phyloP scores from a whole-genome alignment of 92 coral and sea anemone species.

The Meandrina meandrites region DNA sequence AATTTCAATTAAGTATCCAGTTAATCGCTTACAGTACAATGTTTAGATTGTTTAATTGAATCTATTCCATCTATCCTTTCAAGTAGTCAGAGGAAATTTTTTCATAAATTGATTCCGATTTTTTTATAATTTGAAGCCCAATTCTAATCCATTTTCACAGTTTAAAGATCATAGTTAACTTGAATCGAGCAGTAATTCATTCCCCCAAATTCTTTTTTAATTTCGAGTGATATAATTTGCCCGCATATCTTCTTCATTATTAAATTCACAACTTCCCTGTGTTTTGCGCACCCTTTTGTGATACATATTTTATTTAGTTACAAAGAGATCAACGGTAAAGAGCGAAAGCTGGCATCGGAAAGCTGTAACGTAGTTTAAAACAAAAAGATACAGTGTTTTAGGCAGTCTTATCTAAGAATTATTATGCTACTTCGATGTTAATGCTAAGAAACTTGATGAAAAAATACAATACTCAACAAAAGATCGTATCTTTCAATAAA shows the following conservation, averaged over 20 bases:
- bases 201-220: background rate
- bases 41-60: slow-evolving; percentile 41
- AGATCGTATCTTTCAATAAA: background rate
- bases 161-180: background rate
- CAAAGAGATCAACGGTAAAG: background rate
- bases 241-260: background rate
- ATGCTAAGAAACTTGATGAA: background rate
- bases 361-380: background rate
- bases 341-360: background rate
- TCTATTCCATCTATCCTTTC: slow-evolving; percentile 7
- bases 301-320: background rate
- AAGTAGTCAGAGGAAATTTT: background rate
- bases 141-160: background rate
- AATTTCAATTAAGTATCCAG: slow-evolving; percentile 27
- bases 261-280: background rate
- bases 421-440: background rate
- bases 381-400: background rate
- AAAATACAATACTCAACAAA: slow-evolving; percentile 10
- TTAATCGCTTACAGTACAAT: slow-evolving; percentile 31
- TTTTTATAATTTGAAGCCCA: background rate
- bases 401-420: background rate
- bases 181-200: background rate
- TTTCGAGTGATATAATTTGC: background rate
- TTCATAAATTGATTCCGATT: background rate
- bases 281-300: background rate